Evolutionary conservation across 2,113 vertebrate species (phyloP), one percentile per base, ranked within the genome.

Genomic region (Bufo gargarizans): DNA sequence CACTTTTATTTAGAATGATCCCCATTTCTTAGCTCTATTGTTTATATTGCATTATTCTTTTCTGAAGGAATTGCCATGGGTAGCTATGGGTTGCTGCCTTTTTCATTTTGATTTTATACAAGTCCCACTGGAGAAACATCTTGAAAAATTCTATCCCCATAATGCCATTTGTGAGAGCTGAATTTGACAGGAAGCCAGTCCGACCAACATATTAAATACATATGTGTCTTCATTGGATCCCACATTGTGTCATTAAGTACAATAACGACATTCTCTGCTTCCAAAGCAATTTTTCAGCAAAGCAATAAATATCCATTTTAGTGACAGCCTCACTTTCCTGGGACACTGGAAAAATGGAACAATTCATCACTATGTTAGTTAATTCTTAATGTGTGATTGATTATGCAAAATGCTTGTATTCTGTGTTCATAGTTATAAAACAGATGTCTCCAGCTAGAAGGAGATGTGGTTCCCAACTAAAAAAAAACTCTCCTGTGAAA

Each of bases 341-440:
- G 58, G 81, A 88, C 49, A 67, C 49, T 55, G 81, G n/a, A 71
- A 78, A 71, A 84, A 74, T 33, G 71, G 55, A 84, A 78, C 49
- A 78, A 84, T 89, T 89, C 58, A 89, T 84, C 87, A 78, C 87
- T 84, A 49, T 83, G 81, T 88, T 89, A 84, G 81, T 77, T 83
- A 84, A 83, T 89, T 82, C 87, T 77, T 89, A 89, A 89, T 84
- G 74, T 84, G 81, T 89, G 87, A 89, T 84, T 84, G 87, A 89
- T 89, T 78, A 89, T 77, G 74, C 82, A 78, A 84, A 84, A 89
- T 84, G 72, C 74, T 65, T 89, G 74, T 33, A 84, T 84, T 76
- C 74, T 84, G 79, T 84, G 82, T 84, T 89, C 82, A 89, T 84
- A 78, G 87, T 89, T 89, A 89, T 78, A 89, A 89, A 89, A 84